Conservation (phyloP, 2,113 vertebrate genomes). For the Leucopsar rothschildi region DNA sequence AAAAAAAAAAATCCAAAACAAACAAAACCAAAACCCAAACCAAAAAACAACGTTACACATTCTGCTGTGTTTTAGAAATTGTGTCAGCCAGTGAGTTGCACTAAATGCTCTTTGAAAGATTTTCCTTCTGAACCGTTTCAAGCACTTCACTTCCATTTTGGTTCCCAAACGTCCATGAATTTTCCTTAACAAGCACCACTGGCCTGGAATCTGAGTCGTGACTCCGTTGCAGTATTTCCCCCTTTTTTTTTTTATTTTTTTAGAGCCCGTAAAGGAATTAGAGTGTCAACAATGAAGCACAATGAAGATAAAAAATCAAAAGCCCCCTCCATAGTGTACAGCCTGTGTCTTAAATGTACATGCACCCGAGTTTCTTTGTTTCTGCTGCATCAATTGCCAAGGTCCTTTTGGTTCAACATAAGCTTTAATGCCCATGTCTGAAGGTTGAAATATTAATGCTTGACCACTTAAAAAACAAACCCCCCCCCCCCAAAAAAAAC, state of each 20-base stretch:
- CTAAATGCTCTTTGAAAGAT: conserved; percentile 7
- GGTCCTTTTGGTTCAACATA: conserved; percentile 65
- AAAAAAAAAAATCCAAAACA: conserved; percentile 40
- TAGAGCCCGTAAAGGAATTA: not conserved
- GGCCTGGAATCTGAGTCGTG: not conserved
- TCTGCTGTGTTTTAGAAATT: conserved; percentile 66
- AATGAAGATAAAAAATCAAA: conserved; percentile 30
- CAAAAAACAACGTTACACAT: conserved; percentile 63
- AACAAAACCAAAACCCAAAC: not conserved
- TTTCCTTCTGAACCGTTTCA: not conserved
- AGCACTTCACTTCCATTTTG: conserved; percentile 13
- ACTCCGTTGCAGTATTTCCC: not conserved
- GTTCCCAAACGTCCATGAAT: not conserved
- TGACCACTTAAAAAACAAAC: not conserved
- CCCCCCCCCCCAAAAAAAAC: not conserved
- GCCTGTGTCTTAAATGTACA: conserved; percentile 46
- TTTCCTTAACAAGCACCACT: not conserved
- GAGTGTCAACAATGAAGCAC: conserved; percentile 46
- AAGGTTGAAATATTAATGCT: conserved; percentile 46
- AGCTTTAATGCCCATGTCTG: conserved; percentile 52
- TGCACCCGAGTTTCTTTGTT: conserved; percentile 42
- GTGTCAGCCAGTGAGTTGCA: conserved; percentile 45
- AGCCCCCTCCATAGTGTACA: conserved; percentile 21
- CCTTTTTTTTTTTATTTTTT: not conserved
- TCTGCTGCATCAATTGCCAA: conserved; percentile 44